Evolutionary conservation across 2,797 vertebrate species (phyloP).

Genomic region (Acanthis flammea): DNA sequence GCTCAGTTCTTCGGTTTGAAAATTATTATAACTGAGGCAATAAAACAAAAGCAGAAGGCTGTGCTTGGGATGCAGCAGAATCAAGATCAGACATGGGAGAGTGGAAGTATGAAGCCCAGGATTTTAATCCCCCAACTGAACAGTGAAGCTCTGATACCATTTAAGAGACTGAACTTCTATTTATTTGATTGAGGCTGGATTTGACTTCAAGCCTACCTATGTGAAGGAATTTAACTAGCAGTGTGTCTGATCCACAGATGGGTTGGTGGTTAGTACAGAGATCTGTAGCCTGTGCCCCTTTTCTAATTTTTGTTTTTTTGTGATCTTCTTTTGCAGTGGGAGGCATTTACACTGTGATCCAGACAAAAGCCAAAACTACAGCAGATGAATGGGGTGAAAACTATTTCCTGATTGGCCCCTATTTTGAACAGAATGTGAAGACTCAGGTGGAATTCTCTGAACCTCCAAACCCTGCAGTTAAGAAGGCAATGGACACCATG

Average conservation of each 20-base stretch:
- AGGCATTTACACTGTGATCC: constrained; percentile 96
- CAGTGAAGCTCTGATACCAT: neutral
- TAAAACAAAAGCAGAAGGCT: neutral
- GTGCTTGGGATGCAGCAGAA: neutral
- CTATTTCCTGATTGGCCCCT: constrained; percentile 91
- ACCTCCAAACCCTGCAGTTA: constrained; percentile 77
- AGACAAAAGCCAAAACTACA: constrained; percentile 93
- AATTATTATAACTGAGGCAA: neutral
- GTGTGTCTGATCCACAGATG: neutral
- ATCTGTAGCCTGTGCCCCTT: neutral
- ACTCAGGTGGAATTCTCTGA: constrained; percentile 93
- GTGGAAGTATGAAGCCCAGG: neutral
- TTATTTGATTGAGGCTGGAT: neutral
- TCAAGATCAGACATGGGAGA: neutral
- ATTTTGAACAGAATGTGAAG: constrained; percentile 92
- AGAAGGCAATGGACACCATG: constrained; percentile 85
- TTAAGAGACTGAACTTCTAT: neutral
- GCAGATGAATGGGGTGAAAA: constrained; percentile 96
- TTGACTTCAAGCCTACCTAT: neutral
- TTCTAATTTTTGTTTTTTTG: neutral
- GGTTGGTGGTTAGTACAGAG: neutral
- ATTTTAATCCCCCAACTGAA: neutral
- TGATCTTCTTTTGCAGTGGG: constrained; percentile 82
- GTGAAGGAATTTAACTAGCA: neutral
- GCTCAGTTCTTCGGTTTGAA: neutral